These are phyloP conservation scores for Cremastinae sp. DNA, from an alignment of 2,888 invertebrate genomes.

Conservation along the genomic window DNA sequence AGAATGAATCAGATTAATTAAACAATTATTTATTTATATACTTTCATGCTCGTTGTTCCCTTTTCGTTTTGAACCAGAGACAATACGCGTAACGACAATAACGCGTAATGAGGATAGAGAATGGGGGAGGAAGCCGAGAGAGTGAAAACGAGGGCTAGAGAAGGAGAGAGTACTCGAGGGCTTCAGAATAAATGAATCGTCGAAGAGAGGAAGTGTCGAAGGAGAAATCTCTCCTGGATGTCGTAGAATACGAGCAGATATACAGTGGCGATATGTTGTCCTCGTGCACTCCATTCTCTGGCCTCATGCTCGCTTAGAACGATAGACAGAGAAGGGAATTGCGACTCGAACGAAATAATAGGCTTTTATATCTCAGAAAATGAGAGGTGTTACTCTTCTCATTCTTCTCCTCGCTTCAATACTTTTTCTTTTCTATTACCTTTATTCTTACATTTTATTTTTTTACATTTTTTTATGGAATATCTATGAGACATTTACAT, in stretches of 20 bases:
- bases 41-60: background rate
- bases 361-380: constrained; percentile 38
- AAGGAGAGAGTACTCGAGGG: constrained; percentile 14
- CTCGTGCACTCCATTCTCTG: background rate
- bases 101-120: constrained; percentile 14
- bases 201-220: constrained; percentile 8
- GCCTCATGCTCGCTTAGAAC: too few relatives aligned
- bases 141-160: background rate
- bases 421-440: background rate
- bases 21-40: too few relatives aligned
- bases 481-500: too few relatives aligned
- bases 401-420: background rate
- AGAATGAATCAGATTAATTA: too few relatives aligned
- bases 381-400: constrained; percentile 20
- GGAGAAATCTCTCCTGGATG: background rate
- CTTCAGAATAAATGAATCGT: constrained; percentile 21
- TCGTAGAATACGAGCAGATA: constrained; percentile 13
- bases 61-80: constrained; percentile 22
- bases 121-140: background rate
- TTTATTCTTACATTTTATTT: background rate
- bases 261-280: constrained; percentile 8
- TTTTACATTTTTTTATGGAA: background rate
- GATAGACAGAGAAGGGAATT: constrained; percentile 13
- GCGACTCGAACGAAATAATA: constrained; percentile 50
- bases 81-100: constrained; percentile 38